Evolutionary conservation across 2,888 invertebrate species (phyloP).

Genomic region (Ennomos quercinarius): DNA sequence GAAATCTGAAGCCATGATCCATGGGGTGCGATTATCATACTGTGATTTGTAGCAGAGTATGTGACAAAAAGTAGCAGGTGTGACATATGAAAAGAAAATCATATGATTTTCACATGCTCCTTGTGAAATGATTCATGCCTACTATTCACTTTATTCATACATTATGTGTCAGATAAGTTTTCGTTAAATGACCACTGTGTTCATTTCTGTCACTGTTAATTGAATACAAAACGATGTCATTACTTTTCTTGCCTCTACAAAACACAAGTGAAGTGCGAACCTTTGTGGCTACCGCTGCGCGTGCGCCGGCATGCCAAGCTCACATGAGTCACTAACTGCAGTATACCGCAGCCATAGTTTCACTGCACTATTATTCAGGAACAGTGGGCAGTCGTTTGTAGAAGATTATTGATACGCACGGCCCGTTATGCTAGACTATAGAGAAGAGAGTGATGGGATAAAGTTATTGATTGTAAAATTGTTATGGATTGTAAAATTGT

Average conservation of each 20-base stretch:
- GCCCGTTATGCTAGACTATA: background rate
- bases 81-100: too few species aligned
- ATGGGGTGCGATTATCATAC: too few species aligned
- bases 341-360: constrained; percentile 8
- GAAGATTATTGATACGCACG: constrained; percentile 19
- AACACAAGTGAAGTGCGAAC: background rate
- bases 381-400: constrained; percentile 7
- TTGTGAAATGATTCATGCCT: too few species aligned
- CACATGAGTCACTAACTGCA: constrained; percentile 18
- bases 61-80: too few species aligned
- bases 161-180: too few species aligned
- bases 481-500: constrained; percentile 1
- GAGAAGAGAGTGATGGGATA: background rate
- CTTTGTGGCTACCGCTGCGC: constrained; percentile 32
- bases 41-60: too few species aligned
- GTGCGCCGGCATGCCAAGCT: constrained; percentile 33
- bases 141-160: too few species aligned
- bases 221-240: background rate
- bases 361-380: constrained; percentile 18
- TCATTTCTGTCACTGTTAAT: background rate
- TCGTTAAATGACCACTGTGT: background rate
- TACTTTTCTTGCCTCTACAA: constrained; percentile 10
- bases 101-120: too few species aligned
- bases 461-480: background rate
- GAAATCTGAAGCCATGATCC: too few species aligned